A percentile compares a stretch with the other conserved stretches of the same genome.
Conservation (phyloP, 2,113 vertebrate genomes). For the Sphaerodactylus townsendi region DNA sequence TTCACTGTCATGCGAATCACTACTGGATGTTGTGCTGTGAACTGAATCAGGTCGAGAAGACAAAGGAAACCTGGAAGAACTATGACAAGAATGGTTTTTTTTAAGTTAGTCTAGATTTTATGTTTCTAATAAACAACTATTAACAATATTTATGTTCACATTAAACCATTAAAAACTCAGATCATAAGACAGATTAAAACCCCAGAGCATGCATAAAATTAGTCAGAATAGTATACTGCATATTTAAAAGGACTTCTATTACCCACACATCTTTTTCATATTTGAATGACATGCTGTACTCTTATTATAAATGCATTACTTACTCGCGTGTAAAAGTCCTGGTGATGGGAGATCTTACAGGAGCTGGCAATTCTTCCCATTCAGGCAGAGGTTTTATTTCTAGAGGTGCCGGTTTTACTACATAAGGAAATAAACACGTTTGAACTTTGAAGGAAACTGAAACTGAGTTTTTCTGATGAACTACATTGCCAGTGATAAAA, state of each 20-base stretch:
- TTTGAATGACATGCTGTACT: background rate
- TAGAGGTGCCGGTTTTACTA: slow-evolving; percentile 93
- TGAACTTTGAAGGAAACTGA: slow-evolving; percentile 2
- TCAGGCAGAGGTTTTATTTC: slow-evolving; percentile 95
- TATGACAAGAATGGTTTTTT: slow-evolving; percentile 81
- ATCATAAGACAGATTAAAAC: no score
- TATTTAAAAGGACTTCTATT: slow-evolving; percentile 6
- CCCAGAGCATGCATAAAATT: no score
- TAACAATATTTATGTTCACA: no score
- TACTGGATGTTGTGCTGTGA: slow-evolving; percentile 97
- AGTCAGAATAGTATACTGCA: no score
- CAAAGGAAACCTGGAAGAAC: slow-evolving; percentile 92
- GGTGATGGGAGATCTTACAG: slow-evolving; percentile 96
- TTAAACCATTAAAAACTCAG: no score
- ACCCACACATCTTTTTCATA: slow-evolving; percentile 1
- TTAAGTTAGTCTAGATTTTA: slow-evolving; percentile 51
- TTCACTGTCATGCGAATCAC: slow-evolving; percentile 95
- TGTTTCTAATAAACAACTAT: background rate
- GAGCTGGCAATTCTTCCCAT: slow-evolving; percentile 93
- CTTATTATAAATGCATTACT: slow-evolving; percentile 66
- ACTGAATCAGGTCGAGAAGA: slow-evolving; percentile 91
- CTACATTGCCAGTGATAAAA: background rate
- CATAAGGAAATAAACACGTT: slow-evolving; percentile 52
- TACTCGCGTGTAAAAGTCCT: slow-evolving; percentile 96
- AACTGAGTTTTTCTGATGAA: background rate